A percentile compares a stretch with the other conserved stretches of the same genome.
These are phyloP conservation scores for Parthenolecanium corni DNA, from an alignment of 2,888 invertebrate genomes.

Conservation along the genomic window DNA sequence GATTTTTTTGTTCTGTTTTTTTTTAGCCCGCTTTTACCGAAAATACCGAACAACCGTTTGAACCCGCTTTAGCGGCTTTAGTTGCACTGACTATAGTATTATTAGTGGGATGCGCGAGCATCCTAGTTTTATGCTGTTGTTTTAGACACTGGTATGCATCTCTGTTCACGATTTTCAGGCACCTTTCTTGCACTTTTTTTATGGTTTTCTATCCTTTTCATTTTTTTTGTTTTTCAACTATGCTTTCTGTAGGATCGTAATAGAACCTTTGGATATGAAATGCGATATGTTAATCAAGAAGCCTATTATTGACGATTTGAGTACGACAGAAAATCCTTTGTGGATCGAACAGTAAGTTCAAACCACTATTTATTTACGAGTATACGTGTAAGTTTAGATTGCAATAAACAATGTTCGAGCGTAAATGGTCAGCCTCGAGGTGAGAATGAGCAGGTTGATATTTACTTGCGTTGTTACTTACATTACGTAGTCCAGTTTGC, in stretches of 20 bases:
- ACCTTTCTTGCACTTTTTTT: neutral
- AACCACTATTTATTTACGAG: neutral
- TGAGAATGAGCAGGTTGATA: too few relatives aligned
- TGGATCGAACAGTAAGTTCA: slow-evolving; percentile 74
- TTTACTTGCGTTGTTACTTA: too few relatives aligned
- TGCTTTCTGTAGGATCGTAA: slow-evolving; percentile 55
- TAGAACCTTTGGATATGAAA: slow-evolving; percentile 67
- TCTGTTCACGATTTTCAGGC: neutral
- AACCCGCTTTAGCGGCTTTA: slow-evolving; percentile 72
- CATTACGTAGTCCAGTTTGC: too few relatives aligned
- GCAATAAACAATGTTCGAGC: neutral
- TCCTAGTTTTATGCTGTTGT: slow-evolving; percentile 77
- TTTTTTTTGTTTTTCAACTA: neutral
- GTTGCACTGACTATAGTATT: slow-evolving; percentile 75
- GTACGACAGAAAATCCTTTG: slow-evolving; percentile 81
- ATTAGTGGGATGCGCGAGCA: slow-evolving; percentile 74
- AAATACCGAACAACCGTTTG: slow-evolving; percentile 62
- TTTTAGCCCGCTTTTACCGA: slow-evolving; percentile 50
- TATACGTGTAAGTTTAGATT: neutral
- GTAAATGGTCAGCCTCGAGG: too few relatives aligned
- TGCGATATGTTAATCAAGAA: slow-evolving; percentile 74
- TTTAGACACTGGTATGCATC: slow-evolving; percentile 61
- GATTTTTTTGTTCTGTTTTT: slow-evolving; percentile 30
- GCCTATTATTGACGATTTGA: slow-evolving; percentile 63
- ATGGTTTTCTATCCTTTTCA: neutral